phyloP scores from a whole-genome alignment of 2,888 invertebrate species.

The Metopia argyrocephala region DNA sequence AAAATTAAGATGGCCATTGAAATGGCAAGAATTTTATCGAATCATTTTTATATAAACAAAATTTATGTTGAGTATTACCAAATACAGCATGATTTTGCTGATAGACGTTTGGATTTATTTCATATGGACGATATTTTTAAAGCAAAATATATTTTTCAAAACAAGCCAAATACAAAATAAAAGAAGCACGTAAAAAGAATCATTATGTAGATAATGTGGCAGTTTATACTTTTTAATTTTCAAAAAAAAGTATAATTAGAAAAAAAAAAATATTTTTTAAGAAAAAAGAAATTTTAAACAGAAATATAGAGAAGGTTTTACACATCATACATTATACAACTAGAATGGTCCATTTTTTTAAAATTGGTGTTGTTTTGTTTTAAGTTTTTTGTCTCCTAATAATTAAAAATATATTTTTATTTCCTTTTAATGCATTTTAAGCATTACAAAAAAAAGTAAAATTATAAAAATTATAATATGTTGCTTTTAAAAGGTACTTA shows the following conservation, averaged over 20 bases:
- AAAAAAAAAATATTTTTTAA: background rate
- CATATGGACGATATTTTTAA: no score
- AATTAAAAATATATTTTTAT: background rate
- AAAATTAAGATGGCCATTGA: no score
- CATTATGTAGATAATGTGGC: conserved; percentile 45
- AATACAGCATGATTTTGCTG: no score
- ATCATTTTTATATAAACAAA: no score
- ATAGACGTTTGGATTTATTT: no score
- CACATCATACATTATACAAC: conserved; percentile 9
- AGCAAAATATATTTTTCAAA: no score
- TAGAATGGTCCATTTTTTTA: conserved; percentile 49
- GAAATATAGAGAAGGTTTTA: conserved; percentile 23
- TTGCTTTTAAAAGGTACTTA: conserved; percentile 51
- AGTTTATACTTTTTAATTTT: conserved; percentile 37
- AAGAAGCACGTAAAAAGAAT: no score
- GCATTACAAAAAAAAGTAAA: background rate
- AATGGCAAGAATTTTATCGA: no score
- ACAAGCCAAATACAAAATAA: no score
- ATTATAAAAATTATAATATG: background rate
- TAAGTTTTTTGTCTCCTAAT: background rate
- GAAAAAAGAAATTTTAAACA: background rate
- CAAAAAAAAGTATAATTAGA: background rate
- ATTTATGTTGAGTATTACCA: no score
- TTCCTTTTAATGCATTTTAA: background rate
- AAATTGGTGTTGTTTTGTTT: conserved; percentile 48